These are phyloP conservation scores for Leiothrix lutea DNA, from an alignment of 2,113 vertebrate species.

Conservation along the genomic window DNA sequence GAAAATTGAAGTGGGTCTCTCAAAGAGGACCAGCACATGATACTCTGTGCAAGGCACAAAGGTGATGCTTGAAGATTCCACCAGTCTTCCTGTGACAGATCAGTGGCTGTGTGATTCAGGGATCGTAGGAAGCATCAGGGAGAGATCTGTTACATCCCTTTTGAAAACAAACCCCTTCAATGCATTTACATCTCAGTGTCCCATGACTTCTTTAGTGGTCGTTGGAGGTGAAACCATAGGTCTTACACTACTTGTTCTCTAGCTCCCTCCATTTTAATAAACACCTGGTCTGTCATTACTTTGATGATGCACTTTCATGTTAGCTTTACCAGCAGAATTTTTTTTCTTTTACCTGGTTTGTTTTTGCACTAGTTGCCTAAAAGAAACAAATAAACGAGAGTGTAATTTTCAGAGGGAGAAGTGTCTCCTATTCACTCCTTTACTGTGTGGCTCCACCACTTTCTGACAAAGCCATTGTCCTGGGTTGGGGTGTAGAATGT, in stretches of 20 bases:
- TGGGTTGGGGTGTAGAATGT: too few relatives aligned
- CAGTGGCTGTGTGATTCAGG: neutral
- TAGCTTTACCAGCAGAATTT: neutral
- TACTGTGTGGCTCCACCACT: neutral
- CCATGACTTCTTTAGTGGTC: neutral
- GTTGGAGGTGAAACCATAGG: neutral
- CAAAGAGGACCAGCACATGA: neutral
- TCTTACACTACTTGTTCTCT: neutral
- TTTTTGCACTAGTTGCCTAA: neutral
- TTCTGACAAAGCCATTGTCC: too few relatives aligned
- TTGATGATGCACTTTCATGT: neutral
- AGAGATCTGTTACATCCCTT: neutral
- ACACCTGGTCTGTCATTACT: neutral
- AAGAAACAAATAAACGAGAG: neutral
- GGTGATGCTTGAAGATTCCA: neutral
- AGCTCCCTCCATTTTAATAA: neutral
- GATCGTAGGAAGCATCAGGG: accelerated
- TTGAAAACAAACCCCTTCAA: neutral
- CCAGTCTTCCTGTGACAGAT: neutral
- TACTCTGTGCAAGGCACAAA: neutral
- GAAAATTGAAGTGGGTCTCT: neutral
- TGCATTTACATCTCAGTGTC: neutral
- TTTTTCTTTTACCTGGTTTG: neutral
- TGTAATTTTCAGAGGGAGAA: neutral
- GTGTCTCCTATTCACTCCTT: neutral